phyloP scores from a whole-genome alignment of 2,888 invertebrate species.

The Ornithoptera priamus region DNA sequence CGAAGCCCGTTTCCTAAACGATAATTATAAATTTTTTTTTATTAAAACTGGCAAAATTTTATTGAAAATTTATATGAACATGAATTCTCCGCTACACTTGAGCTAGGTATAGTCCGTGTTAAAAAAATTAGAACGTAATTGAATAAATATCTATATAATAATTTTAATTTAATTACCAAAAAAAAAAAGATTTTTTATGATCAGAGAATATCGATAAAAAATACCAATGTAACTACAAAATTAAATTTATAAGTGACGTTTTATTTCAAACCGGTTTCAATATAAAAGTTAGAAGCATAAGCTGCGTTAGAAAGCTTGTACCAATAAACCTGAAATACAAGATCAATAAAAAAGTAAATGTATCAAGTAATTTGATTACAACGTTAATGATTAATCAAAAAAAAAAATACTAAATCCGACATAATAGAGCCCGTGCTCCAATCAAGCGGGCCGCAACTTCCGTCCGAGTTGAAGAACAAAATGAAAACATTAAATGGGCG shows the following conservation, averaged over 20 bases:
- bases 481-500: constrained; percentile 24
- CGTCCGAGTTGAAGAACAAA: constrained; percentile 23
- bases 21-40: background rate
- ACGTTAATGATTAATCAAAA: constrained; percentile 21
- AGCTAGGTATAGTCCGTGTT: background rate
- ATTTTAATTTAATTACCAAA: too few relatives aligned
- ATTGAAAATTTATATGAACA: background rate
- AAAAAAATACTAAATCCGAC: constrained; percentile 13
- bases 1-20: background rate
- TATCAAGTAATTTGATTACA: constrained; percentile 24
- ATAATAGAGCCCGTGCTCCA: constrained; percentile 19
- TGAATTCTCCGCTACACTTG: background rate
- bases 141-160: too few relatives aligned
- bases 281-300: background rate
- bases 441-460: constrained; percentile 26
- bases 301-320: background rate
- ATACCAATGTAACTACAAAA: too few relatives aligned
- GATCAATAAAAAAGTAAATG: background rate
- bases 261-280: background rate
- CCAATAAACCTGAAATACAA: background rate
- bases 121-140: background rate
- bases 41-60: background rate
- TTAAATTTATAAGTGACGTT: too few relatives aligned
- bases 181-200: too few relatives aligned
- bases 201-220: too few relatives aligned